Evolutionary conservation across 2,888 invertebrate species (phyloP), one percentile per base, ranked within the genome.

Genomic region (Brachylomia viminalis): DNA sequence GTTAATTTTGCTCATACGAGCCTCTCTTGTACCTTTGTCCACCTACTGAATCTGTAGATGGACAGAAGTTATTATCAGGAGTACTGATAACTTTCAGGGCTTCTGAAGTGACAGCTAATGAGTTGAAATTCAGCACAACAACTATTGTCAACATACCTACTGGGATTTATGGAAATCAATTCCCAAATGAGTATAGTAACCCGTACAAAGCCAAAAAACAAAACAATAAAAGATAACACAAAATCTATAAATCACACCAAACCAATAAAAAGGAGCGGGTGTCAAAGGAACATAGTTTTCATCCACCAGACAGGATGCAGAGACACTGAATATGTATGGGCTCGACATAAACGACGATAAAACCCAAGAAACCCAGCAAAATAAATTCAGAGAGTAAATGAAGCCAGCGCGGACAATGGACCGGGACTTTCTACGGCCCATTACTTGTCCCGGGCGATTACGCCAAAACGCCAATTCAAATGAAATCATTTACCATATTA

Each of bases 401-500:
- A 93, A 93, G 91, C 89, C 89, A 89, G 90, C 86, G 90, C 92
- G 94, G 93, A 95, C 95, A 95, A 95, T 94, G 91, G 90, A 80
- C 89, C 92, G 90, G 91, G 91, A 91, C 91, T 90, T 90, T 90
- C 92, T 90, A 92, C 93, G 95, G 92, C 84, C 95, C 95, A 95
- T 96, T 96, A 95, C 93, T 88, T 90, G 87, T 92, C 91, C 89
- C 91, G 88, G 87, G 88, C 94, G 92, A 94, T 93, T 92, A 93
- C 92, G 88, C 85, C 79, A 84, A 92, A 92, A 92, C 91, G 92
- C 93, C 94, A 93, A 94, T 95, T 94, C 94, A 95, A 95, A 96
- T 95, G 94, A 94, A 95, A 95, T 95, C 94, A 94, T 95, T 95
- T 95, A 95, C 94, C 95, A 95, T 96, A 96, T 84, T 84, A 84